Base-by-base conservation (phyloP, 1,140 invertebrate species). In the Heterodera schachtii region DNA sequence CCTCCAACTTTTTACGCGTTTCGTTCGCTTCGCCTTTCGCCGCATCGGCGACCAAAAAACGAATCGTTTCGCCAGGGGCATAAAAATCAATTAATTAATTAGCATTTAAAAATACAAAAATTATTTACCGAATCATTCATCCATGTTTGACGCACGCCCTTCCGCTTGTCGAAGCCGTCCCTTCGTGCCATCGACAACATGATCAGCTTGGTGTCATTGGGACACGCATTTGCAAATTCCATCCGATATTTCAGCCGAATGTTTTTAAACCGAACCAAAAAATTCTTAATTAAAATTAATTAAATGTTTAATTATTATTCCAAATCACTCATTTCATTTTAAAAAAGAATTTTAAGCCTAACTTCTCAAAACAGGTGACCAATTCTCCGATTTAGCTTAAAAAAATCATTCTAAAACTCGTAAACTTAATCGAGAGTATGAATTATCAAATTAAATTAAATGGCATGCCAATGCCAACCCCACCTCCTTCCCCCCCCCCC, bases 121-220 rank as follows among this genome's bases (percentile, higher is more conserved):
- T 71, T 71, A 71, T 71, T 71, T 7, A 71, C 69, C 19, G 69
- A 41, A 46, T 71, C 69, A 43, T 46, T 41, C 41, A 46, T 46
- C 69, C 69, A 71, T 0, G 41, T 71, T 46, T 71, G 69, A 16
- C 69, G 69, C 13, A 71, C 19, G 69, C 69, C 69, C 31, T 71
- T 9, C 1, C 69, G 69, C 69, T 71, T 71, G 8, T 71, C 69
- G 21, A 16, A 43, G 41, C 69, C 44, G 0, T 71, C 69, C 9
- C 69, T 11, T 31, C 69, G 31, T 3, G 41, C 44, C 69, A 71
- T 71, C n/a, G 44, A 41, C 31, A 71, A 19, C 41, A 46, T 46
- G 69, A 71, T 46, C 69, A 71, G 69, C 19, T 71, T 64, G 16
- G 57, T 64, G 13, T 64, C 13, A 0, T 13, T 19, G 2, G 57